phyloP scores from a whole-genome alignment of 2,888 invertebrate genomes.

The Allolobophora icterica region DNA sequence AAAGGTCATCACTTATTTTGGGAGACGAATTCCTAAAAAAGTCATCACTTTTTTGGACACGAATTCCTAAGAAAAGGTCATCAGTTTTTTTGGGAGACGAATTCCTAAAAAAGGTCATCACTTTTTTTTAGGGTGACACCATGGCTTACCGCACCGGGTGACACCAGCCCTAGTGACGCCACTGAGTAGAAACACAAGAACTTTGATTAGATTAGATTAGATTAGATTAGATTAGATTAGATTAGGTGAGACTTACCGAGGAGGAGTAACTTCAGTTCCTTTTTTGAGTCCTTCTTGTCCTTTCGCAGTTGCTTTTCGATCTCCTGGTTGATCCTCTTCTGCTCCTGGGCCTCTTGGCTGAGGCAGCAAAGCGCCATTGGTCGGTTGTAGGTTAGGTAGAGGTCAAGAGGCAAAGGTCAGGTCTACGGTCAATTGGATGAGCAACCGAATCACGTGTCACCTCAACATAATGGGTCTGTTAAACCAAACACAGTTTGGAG shows the following conservation, averaged over 20 bases:
- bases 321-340: conserved; percentile 99
- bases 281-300: conserved; percentile 98
- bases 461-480: not conserved
- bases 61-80: too few relatives aligned
- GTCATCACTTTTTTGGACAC: too few relatives aligned
- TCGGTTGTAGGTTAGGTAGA: not conserved
- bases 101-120: too few relatives aligned
- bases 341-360: conserved; percentile 99
- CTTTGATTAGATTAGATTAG: not conserved
- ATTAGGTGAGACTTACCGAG: conserved; percentile 74
- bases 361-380: conserved; percentile 92
- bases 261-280: conserved; percentile 91
- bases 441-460: not conserved
- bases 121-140: too few relatives aligned
- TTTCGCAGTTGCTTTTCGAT: conserved; percentile 98
- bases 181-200: too few relatives aligned
- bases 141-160: too few relatives aligned
- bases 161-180: too few relatives aligned
- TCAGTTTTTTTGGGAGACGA: too few relatives aligned
- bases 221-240: too few relatives aligned
- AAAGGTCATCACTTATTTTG: too few relatives aligned
- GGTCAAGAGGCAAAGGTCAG: not conserved
- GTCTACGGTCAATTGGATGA: not conserved
- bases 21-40: too few relatives aligned
- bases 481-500: too few relatives aligned